These are phyloP conservation scores for Parasteatoda lunata DNA, from an alignment of 2,888 invertebrate species.

Conservation along the genomic window DNA sequence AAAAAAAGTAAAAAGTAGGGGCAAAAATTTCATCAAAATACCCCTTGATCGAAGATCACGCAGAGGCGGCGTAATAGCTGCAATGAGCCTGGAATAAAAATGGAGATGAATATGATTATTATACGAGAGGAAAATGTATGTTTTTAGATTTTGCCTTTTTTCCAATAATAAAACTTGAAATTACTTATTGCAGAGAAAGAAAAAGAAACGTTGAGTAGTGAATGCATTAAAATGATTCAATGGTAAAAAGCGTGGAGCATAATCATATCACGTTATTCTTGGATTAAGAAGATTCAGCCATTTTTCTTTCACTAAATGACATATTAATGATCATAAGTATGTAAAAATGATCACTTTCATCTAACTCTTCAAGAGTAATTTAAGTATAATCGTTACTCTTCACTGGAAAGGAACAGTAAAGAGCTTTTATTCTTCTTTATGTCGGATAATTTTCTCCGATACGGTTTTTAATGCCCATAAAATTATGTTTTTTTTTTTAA, in stretches of 20 bases:
- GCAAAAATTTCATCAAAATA: conserved; percentile 1
- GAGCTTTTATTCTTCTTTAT: neutral
- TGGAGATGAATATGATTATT: conserved; percentile 58
- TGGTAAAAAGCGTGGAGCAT: conserved; percentile 17
- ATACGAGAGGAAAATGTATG: conserved; percentile 21
- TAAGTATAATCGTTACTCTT: conserved; percentile 31
- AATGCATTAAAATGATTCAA: conserved; percentile 2
- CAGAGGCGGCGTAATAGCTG: conserved; percentile 20
- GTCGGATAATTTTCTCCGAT: neutral
- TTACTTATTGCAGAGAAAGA: conserved; percentile 24
- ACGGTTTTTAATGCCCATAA: neutral
- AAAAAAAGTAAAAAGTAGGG: neutral
- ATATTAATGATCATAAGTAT: conserved; percentile 49
- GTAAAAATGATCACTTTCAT: conserved; percentile 21
- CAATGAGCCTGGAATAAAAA: conserved; percentile 22
- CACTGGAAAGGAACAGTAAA: conserved; percentile 9
- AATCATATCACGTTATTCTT: conserved; percentile 56
- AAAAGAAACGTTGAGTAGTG: conserved; percentile 2
- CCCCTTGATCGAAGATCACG: neutral
- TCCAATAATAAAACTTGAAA: conserved; percentile 38
- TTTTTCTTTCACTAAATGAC: conserved; percentile 53
- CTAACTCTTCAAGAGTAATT: conserved; percentile 22
- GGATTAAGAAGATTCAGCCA: conserved; percentile 46
- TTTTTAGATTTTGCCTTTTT: conserved; percentile 16
- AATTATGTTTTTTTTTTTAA: neutral